phyloP scores from a whole-genome alignment of 1,140 invertebrate species.

The Drosophila chauvacae region DNA sequence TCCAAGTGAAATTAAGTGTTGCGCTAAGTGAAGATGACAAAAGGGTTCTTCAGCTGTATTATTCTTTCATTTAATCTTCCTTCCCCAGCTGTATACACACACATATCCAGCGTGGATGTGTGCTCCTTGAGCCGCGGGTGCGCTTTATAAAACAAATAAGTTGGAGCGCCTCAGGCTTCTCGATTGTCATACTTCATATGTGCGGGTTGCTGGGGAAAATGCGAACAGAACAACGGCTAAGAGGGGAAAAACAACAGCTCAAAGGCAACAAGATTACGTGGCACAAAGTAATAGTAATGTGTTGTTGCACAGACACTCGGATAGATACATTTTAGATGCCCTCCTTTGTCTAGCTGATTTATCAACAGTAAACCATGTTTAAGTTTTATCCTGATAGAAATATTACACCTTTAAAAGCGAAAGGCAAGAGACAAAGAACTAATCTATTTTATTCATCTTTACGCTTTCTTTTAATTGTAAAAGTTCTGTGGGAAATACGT shows the following conservation, averaged over 20 bases:
- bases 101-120: constrained; percentile 10
- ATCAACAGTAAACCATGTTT: constrained; percentile 1
- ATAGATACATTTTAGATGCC: constrained; percentile 10
- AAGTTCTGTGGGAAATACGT: not conserved
- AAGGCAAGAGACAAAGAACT: not conserved
- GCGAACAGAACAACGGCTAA: constrained; percentile 15
- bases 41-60: constrained; percentile 82
- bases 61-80: constrained; percentile 79
- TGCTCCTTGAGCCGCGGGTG: constrained; percentile 62
- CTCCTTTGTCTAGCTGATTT: constrained; percentile 9
- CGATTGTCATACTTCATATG: constrained; percentile 68
- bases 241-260: constrained; percentile 18
- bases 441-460: not conserved
- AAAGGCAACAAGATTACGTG: constrained; percentile 39
- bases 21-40: constrained; percentile 82
- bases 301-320: not conserved
- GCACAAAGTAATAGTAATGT: constrained; percentile 33
- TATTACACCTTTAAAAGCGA: not conserved
- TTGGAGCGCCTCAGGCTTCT: constrained; percentile 64
- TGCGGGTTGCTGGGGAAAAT: constrained; percentile 53
- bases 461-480: not conserved
- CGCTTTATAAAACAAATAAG: constrained; percentile 81
- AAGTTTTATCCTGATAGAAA: not conserved
- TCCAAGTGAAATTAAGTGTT: constrained; percentile 81
- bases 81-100: constrained; percentile 44